phyloP scores from a whole-genome alignment of 2,888 invertebrate species.

The Drosophila melanosoma region DNA sequence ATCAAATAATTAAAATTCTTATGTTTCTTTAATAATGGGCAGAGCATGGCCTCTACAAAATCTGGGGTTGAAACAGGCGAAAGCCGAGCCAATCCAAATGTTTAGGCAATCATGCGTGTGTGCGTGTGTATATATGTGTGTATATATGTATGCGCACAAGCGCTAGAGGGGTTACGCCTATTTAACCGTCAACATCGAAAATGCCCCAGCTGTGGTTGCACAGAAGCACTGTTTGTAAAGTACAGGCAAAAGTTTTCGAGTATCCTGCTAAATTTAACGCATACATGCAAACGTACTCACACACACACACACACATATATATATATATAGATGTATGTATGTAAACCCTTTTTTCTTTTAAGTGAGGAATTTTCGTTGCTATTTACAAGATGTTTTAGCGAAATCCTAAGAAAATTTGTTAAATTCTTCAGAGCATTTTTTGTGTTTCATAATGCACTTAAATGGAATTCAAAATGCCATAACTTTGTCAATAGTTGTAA shows the following conservation, averaged over 20 bases:
- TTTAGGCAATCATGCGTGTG: conserved; percentile 44
- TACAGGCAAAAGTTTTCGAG: conserved; percentile 24
- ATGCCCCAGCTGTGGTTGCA: conserved; percentile 47
- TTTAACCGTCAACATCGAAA: conserved; percentile 28
- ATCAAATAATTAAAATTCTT: conserved; percentile 12
- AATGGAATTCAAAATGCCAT: conserved; percentile 70
- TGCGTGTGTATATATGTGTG: background rate
- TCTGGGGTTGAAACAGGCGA: conserved; percentile 57
- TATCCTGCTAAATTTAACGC: conserved; percentile 30
- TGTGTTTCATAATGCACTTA: conserved; percentile 69
- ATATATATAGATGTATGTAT: conserved; percentile 11
- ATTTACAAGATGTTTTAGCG: conserved; percentile 66
- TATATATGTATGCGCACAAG: conserved; percentile 41
- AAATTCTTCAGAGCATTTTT: conserved; percentile 71
- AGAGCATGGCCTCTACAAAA: conserved; percentile 16
- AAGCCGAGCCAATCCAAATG: conserved; percentile 65
- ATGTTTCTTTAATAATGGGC: conserved; percentile 33
- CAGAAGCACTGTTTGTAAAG: conserved; percentile 32
- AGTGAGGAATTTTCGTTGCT: conserved; percentile 67
- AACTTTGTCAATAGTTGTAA: conserved; percentile 57
- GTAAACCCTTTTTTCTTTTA: conserved; percentile 59
- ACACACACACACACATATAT: conserved; percentile 7
- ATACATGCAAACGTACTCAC: conserved; percentile 1
- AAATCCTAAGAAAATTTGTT: conserved; percentile 78
- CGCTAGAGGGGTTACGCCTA: conserved; percentile 50